phyloP scores from a whole-genome alignment of 2,888 invertebrate species.

The Drosophila kambysellisi region DNA sequence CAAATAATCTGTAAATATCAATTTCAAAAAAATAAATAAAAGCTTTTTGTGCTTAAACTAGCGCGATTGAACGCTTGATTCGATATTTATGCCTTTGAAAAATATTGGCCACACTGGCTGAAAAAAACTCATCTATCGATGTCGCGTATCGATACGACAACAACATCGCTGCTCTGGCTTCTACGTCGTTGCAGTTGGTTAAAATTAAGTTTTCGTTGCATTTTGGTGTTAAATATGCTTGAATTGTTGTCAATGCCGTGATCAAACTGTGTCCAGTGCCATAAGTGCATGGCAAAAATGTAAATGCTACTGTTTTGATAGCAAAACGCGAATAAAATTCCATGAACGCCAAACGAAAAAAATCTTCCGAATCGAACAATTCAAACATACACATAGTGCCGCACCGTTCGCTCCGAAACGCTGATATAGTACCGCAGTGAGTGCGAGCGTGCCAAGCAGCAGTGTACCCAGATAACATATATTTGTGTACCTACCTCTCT shows the following conservation, averaged over 20 bases:
- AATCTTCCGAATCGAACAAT: conserved; percentile 74
- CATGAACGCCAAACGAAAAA: conserved; percentile 69
- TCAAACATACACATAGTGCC: conserved; percentile 73
- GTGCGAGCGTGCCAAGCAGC: conserved; percentile 56
- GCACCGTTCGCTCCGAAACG: conserved; percentile 56
- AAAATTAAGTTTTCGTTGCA: conserved; percentile 62
- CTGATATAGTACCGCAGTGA: conserved; percentile 62
- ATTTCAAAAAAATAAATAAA: background rate
- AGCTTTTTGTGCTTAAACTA: conserved; percentile 4
- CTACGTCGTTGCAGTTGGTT: conserved; percentile 75
- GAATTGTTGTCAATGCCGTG: conserved; percentile 52
- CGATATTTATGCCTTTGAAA: background rate
- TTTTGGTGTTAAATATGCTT: conserved; percentile 50
- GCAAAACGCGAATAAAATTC: conserved; percentile 51
- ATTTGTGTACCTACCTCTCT: conserved; percentile 79
- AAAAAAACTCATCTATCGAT: conserved; percentile 25
- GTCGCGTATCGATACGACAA: conserved; percentile 52
- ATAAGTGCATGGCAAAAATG: conserved; percentile 57
- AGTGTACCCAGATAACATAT: conserved; percentile 67
- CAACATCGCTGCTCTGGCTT: conserved; percentile 59
- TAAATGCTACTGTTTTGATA: conserved; percentile 41
- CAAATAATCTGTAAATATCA: background rate
- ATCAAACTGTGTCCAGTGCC: conserved; percentile 58
- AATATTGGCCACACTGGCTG: conserved; percentile 9
- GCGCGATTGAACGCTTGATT: conserved; percentile 8